A percentile compares a stretch with the other conserved stretches of the same genome.
These are phyloP conservation scores for Rhodeus uyekii DNA, from an alignment of 2,797 vertebrate genomes.

Conservation along the genomic window DNA sequence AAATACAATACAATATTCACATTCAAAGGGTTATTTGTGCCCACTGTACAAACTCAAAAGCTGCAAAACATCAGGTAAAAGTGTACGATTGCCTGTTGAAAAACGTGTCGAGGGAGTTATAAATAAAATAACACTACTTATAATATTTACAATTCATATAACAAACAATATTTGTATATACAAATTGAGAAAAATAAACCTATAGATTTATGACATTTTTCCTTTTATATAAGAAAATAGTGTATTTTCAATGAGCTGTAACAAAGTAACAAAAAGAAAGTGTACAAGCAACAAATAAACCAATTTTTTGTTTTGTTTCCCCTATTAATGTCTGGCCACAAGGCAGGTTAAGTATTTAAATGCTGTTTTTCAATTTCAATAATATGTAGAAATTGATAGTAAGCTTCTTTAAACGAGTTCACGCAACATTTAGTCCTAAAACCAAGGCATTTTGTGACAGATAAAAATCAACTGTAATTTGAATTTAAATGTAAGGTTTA, in stretches of 20 bases:
- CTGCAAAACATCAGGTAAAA: neutral
- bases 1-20: conserved; percentile 10
- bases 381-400: too few species aligned
- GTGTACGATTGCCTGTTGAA: neutral
- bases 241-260: neutral
- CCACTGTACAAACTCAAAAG: neutral
- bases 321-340: neutral
- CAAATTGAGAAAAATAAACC: neutral
- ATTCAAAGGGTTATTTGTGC: neutral
- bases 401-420: neutral
- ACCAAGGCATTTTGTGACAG: neutral
- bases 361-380: neutral
- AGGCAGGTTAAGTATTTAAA: neutral
- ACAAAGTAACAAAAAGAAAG: conserved; percentile 1
- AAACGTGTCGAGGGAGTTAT: neutral
- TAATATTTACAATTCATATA: conserved; percentile 6
- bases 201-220: neutral
- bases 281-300: neutral
- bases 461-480: neutral
- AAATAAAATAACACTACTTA: conserved; percentile 3
- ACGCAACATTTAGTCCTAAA: neutral
- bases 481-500: neutral
- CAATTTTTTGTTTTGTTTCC: neutral
- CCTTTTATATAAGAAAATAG: neutral
- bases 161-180: neutral